phyloP scores from a whole-genome alignment of 2,888 invertebrate species.

The Augochlorella aurata region DNA sequence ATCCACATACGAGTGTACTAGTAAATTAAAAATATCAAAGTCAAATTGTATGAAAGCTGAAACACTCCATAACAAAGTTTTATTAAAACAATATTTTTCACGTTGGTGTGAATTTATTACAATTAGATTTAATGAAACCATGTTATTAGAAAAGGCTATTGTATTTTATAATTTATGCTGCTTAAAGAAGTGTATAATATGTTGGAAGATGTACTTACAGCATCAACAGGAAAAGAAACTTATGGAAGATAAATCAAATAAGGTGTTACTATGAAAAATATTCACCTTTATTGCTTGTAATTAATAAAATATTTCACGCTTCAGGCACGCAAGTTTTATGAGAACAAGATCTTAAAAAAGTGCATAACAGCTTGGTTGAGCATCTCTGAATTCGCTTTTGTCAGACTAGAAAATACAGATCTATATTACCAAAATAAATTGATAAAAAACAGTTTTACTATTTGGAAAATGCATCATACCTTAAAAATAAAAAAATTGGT shows the following conservation, averaged over 20 bases:
- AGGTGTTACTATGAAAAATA: constrained; percentile 3
- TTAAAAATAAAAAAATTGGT: constrained; percentile 43
- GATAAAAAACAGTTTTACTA: constrained; percentile 38
- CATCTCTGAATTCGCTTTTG: background rate
- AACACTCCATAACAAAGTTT: background rate
- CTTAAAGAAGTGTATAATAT: constrained; percentile 41
- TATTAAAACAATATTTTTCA: constrained; percentile 36
- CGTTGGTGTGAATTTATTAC: constrained; percentile 40
- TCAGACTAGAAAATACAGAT: constrained; percentile 29
- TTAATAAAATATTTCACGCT: constrained; percentile 17
- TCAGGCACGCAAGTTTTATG: constrained; percentile 37
- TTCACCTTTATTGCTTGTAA: background rate
- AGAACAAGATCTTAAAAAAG: constrained; percentile 21
- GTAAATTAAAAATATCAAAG: constrained; percentile 8
- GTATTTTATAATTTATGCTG: constrained; percentile 6
- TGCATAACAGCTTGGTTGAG: constrained; percentile 35
- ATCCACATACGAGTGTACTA: background rate
- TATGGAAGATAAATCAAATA: constrained; percentile 9
- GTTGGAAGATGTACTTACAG: constrained; percentile 38
- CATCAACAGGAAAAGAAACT: constrained; percentile 6
- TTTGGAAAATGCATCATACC: constrained; percentile 56
- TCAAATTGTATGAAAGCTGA: background rate
- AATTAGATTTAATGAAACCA: constrained; percentile 21
- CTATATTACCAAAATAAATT: constrained; percentile 45
- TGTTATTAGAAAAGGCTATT: constrained; percentile 13